These are phyloP conservation scores for Urophycis tenuis DNA, from an alignment of 2,797 vertebrate species.

Conservation along the genomic window DNA sequence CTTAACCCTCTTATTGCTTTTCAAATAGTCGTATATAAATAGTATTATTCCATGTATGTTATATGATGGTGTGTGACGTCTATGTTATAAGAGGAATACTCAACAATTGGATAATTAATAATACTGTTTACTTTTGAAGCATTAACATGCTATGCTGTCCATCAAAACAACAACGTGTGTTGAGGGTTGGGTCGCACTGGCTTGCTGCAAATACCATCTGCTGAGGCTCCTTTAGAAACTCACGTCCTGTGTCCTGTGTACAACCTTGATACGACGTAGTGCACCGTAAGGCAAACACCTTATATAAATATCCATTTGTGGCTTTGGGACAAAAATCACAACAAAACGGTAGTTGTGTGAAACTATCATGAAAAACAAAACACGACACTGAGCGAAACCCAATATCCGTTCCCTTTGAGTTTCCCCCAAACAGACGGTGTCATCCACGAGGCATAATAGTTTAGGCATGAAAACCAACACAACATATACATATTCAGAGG, in stretches of 20 bases:
- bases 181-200: neutral
- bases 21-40: neutral
- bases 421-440: conserved; percentile 38
- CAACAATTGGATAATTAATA: neutral
- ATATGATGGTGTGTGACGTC: neutral
- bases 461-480: conserved; percentile 31
- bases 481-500: conserved; percentile 23
- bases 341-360: neutral
- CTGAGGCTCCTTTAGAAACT: neutral
- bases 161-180: neutral
- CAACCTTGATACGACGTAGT: neutral
- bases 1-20: neutral
- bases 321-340: neutral
- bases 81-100: neutral
- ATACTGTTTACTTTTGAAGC: neutral
- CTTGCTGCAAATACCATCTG: neutral
- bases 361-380: neutral
- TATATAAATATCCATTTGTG: neutral
- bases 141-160: conserved; percentile 5
- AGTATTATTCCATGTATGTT: neutral
- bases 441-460: conserved; percentile 47
- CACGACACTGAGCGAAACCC: neutral
- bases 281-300: neutral
- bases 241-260: neutral
- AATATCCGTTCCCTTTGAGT: conserved; percentile 4